Percentiles rank a stretch among this genome's conserved stretches.
phyloP scores from a whole-genome alignment of 2,888 invertebrate genomes.

The Tipula vernalis region DNA sequence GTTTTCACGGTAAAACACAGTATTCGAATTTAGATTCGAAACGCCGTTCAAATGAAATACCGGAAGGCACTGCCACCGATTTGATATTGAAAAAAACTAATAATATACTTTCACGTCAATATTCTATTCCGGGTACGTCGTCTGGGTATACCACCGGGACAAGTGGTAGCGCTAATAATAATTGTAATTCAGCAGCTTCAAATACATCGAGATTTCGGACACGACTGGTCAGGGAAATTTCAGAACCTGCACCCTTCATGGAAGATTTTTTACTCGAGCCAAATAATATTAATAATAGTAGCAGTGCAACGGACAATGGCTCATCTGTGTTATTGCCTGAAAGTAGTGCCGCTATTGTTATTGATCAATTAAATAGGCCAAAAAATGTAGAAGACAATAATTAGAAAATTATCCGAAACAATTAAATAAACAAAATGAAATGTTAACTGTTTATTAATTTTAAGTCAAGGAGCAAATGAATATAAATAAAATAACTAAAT shows the following conservation, averaged over 20 bases:
- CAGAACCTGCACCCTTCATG: background rate
- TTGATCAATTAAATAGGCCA: background rate
- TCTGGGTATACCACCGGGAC: background rate
- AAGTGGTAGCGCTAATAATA: background rate
- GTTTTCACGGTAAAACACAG: conserved; percentile 30
- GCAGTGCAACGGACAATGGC: background rate
- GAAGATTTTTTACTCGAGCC: background rate
- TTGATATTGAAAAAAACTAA: background rate
- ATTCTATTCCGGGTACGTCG: background rate
- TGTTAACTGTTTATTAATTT: no score
- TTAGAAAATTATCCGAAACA: background rate
- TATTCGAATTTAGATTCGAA: background rate
- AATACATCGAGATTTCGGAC: background rate
- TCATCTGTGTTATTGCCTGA: background rate
- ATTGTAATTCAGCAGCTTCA: background rate
- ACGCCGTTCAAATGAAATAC: background rate
- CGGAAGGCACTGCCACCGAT: background rate
- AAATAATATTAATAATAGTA: background rate
- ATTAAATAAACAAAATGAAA: no score
- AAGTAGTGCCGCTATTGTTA: background rate
- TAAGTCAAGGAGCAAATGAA: background rate
- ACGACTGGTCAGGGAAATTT: background rate
- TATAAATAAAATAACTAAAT: background rate
- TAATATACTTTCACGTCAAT: background rate
- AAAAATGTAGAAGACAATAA: background rate